Evolutionary conservation across 2,113 vertebrate genomes (phyloP).

Genomic region (Calidris pugnax): DNA sequence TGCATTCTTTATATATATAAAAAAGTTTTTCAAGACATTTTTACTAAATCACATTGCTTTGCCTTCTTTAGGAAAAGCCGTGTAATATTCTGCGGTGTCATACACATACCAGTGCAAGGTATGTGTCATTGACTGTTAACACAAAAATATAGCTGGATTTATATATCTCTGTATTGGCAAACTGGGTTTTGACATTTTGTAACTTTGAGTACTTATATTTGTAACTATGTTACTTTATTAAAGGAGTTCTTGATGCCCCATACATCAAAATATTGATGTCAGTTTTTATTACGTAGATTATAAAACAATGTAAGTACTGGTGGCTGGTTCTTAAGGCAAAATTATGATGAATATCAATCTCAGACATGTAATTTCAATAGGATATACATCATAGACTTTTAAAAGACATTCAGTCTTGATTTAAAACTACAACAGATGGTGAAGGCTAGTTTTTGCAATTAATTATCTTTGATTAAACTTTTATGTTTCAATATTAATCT

Average conservation of each 20-base stretch:
- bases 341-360: background rate
- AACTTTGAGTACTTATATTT: background rate
- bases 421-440: background rate
- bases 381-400: background rate
- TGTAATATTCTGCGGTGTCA: background rate
- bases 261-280: background rate
- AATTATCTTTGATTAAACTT: background rate
- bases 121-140: background rate
- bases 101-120: background rate
- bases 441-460: background rate
- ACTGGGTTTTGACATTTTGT: background rate
- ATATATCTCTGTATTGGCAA: background rate
- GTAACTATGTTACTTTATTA: background rate
- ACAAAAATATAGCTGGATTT: background rate
- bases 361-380: background rate
- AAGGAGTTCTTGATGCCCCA: background rate
- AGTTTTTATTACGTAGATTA: background rate
- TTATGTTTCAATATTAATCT: background rate
- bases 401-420: background rate
- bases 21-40: background rate
- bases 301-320: background rate
- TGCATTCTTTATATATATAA: background rate
- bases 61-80: background rate
- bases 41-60: background rate
- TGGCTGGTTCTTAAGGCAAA: background rate